Conservation (phyloP, 2,888 invertebrate species). For the Pristionchus mayeri region DNA sequence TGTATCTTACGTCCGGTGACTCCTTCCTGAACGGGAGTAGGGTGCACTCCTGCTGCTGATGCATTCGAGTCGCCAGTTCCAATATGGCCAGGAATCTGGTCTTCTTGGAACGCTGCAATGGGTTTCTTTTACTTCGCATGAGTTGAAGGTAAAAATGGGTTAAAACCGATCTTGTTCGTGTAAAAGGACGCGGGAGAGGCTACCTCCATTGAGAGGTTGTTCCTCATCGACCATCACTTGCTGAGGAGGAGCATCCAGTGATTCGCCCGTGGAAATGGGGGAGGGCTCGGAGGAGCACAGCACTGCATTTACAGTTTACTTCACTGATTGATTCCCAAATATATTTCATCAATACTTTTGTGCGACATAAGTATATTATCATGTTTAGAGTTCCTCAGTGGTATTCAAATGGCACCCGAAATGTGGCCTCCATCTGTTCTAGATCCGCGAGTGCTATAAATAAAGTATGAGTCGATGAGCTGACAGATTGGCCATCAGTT, state of each 20-base stretch:
- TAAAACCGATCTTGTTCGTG: too few species aligned
- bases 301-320: not conserved
- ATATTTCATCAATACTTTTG: not conserved
- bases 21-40: not conserved
- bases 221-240: not conserved
- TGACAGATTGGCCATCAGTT: not conserved
- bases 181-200: too few species aligned
- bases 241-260: constrained; percentile 19
- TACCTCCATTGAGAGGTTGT: not conserved
- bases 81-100: not conserved
- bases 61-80: not conserved
- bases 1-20: constrained; percentile 31
- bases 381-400: not conserved
- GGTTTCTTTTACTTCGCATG: not conserved
- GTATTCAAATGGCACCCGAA: not conserved
- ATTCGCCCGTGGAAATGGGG: not conserved
- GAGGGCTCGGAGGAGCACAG: not conserved
- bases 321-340: not conserved
- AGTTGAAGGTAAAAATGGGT: not conserved
- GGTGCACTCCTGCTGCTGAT: not conserved
- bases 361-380: not conserved
- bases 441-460: constrained; percentile 13
- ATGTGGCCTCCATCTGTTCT: constrained; percentile 6
- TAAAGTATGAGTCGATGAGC: constrained; percentile 13
- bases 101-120: constrained; percentile 38